phyloP scores from a whole-genome alignment of 1,140 invertebrate genomes.

The Trichogramma pretiosum region DNA sequence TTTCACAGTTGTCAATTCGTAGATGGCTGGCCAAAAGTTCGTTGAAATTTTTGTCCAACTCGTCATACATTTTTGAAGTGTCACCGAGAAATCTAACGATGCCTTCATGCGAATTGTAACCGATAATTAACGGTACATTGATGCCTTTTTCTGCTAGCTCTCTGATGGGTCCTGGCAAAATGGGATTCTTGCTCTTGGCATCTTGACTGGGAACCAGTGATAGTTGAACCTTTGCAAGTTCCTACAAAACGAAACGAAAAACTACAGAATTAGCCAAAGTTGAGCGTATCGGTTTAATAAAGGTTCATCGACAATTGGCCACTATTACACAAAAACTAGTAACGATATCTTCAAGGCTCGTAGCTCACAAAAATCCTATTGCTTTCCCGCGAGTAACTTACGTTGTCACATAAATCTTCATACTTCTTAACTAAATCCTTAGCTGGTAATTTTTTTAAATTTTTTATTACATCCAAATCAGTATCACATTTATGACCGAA shows the following conservation, averaged over 20 bases:
- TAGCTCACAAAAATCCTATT: not conserved
- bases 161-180: constrained; percentile 29
- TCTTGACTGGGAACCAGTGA: constrained; percentile 24
- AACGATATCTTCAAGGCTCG: no score
- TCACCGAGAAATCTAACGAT: constrained; percentile 38
- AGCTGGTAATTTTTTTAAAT: constrained; percentile 38
- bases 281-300: no score
- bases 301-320: no score
- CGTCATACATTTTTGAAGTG: not conserved
- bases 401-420: constrained; percentile 27
- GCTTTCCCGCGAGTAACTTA: no score
- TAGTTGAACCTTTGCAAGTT: no score
- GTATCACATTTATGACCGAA: constrained; percentile 41
- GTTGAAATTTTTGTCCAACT: constrained; percentile 13
- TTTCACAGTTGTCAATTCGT: constrained; percentile 1
- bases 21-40: constrained; percentile 7
- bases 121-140: constrained; percentile 50
- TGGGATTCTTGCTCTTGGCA: constrained; percentile 21
- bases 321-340: no score
- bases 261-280: no score
- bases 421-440: constrained; percentile 34
- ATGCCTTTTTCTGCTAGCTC: constrained; percentile 35
- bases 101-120: constrained; percentile 51
- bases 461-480: constrained; percentile 32
- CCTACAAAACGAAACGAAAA: no score